Conservation (phyloP, 2,797 vertebrate genomes). For the Sebastes vulpes region DNA sequence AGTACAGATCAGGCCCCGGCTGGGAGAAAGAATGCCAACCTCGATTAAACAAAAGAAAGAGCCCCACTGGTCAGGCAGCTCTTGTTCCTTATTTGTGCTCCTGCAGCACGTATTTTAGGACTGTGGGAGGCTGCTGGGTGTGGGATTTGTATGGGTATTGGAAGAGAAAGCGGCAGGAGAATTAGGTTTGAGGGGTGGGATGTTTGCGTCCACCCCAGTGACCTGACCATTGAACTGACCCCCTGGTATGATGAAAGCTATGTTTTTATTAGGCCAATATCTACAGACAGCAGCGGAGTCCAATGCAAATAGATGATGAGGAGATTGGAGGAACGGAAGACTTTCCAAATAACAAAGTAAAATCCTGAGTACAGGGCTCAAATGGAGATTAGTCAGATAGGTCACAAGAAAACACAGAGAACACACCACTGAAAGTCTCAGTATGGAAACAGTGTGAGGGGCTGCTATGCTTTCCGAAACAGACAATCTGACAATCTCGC, state of each 20-base stretch:
- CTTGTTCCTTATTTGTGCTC: slow-evolving; percentile 38
- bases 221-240: slow-evolving; percentile 57
- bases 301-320: slow-evolving; percentile 60
- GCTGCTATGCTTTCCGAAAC: neutral
- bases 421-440: neutral
- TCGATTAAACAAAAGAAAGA: slow-evolving; percentile 64
- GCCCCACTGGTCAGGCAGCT: slow-evolving; percentile 47
- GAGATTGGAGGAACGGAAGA: slow-evolving; percentile 40
- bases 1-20: slow-evolving; percentile 59
- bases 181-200: slow-evolving; percentile 46
- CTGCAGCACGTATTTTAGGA: slow-evolving; percentile 25
- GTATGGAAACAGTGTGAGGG: neutral
- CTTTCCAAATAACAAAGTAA: slow-evolving; percentile 42
- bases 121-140: slow-evolving; percentile 39
- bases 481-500: neutral
- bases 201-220: slow-evolving; percentile 62
- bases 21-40: slow-evolving; percentile 66
- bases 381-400: slow-evolving; percentile 35
- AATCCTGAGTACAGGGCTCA: slow-evolving; percentile 40
- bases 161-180: slow-evolving; percentile 41
- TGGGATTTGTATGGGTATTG: slow-evolving; percentile 43
- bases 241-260: slow-evolving; percentile 59
- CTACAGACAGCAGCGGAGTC: slow-evolving; percentile 57
- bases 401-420: slow-evolving; percentile 28
- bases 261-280: slow-evolving; percentile 63